Percentiles rank a stretch among this genome's conserved stretches.
Evolutionary conservation across 2,113 vertebrate genomes (phyloP).

Genomic region (Gymnorhina tibicen): DNA sequence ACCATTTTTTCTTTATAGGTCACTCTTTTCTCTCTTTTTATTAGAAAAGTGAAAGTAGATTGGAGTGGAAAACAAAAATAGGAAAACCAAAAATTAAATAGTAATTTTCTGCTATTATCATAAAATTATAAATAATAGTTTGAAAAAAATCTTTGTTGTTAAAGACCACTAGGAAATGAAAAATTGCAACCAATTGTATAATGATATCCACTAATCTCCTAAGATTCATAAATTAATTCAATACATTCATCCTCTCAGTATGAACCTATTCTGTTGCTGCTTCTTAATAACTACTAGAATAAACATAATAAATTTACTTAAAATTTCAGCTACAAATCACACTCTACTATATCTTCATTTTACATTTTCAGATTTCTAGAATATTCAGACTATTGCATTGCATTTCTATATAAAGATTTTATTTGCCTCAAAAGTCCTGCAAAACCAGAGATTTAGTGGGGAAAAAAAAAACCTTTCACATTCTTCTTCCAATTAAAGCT

Average conservation of each 20-base stretch:
- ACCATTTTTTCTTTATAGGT: not conserved
- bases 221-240: slow-evolving; percentile 30
- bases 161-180: slow-evolving; percentile 15
- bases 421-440: not conserved
- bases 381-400: not conserved
- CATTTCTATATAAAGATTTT: not conserved
- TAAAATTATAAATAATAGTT: not conserved
- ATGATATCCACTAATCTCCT: not conserved
- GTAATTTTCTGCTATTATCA: not conserved
- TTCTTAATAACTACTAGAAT: not conserved
- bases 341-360: not conserved
- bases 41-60: not conserved
- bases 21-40: not conserved
- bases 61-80: not conserved
- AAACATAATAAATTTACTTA: not conserved
- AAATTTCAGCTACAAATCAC: not conserved
- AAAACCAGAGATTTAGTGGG: not conserved
- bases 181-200: not conserved
- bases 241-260: not conserved
- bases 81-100: not conserved
- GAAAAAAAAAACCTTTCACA: not conserved
- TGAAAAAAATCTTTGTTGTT: not conserved
- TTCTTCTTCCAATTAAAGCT: not conserved
- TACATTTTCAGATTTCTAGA: not conserved
- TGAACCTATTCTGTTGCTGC: not conserved